Conservation (phyloP, 2,888 invertebrate species). For the Melieria omissa region DNA sequence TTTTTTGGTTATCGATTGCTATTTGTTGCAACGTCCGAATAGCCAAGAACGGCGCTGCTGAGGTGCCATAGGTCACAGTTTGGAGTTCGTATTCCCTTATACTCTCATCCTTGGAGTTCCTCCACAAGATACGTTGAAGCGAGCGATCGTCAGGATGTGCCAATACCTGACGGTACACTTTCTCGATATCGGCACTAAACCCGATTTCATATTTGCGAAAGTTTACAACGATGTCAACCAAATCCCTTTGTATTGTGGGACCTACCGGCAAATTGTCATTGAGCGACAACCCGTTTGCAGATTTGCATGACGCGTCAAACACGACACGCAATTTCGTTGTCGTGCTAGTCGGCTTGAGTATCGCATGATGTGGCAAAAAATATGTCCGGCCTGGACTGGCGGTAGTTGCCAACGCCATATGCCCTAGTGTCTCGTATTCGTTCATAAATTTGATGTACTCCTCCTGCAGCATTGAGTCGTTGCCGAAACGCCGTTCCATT, state of each 20-base stretch:
- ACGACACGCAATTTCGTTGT: no score
- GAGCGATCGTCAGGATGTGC: constrained; percentile 10
- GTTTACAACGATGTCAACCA: constrained; percentile 13
- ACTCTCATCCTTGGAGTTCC: background rate
- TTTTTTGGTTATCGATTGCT: background rate
- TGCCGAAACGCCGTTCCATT: constrained; percentile 27
- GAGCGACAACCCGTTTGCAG: constrained; percentile 39
- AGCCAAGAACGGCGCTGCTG: no score
- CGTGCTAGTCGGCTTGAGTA: no score
- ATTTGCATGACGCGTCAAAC: constrained; percentile 47
- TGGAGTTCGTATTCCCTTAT: background rate
- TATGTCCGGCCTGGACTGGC: constrained; percentile 17
- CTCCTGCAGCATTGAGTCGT: background rate
- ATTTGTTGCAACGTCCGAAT: background rate
- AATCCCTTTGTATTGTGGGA: no score
- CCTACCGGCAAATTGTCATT: constrained; percentile 38
- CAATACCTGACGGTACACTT: constrained; percentile 31
- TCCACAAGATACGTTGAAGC: background rate
- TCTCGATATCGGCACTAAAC: constrained; percentile 21
- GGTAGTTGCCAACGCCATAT: constrained; percentile 15
- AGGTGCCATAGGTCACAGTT: background rate
- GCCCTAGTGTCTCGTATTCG: constrained; percentile 7
- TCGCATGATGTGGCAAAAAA: constrained; percentile 44
- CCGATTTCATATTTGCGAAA: constrained; percentile 29
- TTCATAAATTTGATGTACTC: constrained; percentile 29